These are phyloP conservation scores for Megaustenia siamemsis DNA, from an alignment of 2,888 invertebrate genomes.

Conservation along the genomic window DNA sequence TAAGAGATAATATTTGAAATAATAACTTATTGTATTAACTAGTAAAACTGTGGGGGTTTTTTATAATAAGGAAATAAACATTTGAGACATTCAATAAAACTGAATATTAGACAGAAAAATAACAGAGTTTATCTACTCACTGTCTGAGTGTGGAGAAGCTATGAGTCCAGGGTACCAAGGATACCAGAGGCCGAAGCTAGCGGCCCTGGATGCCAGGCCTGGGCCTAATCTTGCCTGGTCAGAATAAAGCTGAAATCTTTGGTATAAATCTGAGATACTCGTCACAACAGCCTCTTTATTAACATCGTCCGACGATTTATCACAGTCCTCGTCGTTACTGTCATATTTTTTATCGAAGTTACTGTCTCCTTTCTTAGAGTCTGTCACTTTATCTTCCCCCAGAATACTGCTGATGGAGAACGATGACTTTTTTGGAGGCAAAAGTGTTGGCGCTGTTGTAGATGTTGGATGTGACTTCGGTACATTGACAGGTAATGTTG, in stretches of 20 bases:
- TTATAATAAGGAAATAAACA: not conserved
- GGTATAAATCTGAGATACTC: conserved; percentile 61
- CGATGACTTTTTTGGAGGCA: conserved; percentile 55
- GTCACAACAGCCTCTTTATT: conserved; percentile 59
- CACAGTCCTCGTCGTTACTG: conserved; percentile 9
- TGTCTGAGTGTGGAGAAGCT: conserved; percentile 42
- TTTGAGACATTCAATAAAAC: not conserved
- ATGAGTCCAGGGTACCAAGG: conserved; percentile 55
- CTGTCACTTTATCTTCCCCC: conserved; percentile 61
- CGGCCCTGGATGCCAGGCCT: conserved; percentile 50
- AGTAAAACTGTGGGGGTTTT: not conserved
- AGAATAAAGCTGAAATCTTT: conserved; percentile 60
- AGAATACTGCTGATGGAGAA: conserved; percentile 74
- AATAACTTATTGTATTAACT: no score
- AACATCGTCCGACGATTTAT: not conserved
- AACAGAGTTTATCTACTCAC: conserved; percentile 17
- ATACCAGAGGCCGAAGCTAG: conserved; percentile 54
- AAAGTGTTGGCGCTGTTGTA: conserved; percentile 18
- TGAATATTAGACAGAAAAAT: not conserved
- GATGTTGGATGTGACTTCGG: not conserved
- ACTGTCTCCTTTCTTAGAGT: conserved; percentile 18
- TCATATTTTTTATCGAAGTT: conserved; percentile 18
- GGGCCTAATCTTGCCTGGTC: conserved; percentile 52
- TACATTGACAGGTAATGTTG: not conserved
- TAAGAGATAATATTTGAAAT: no score